phyloP scores from a whole-genome alignment of 1,140 invertebrate genomes.

The Phthorimaea operculella region DNA sequence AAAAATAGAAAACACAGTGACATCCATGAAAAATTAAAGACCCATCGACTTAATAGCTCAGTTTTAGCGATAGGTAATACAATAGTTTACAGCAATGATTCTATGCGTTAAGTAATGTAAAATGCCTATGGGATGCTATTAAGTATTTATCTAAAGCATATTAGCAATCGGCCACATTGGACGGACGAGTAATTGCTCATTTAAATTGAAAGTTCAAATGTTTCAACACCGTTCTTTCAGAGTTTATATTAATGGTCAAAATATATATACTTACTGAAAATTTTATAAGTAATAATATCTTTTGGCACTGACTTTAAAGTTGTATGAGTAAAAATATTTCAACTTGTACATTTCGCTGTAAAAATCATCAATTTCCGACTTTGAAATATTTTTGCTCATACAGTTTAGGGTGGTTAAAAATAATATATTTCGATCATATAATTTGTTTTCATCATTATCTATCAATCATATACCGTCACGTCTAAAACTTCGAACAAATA shows the following conservation, averaged over 20 bases:
- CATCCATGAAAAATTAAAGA: no score
- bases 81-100: no score
- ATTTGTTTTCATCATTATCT: background rate
- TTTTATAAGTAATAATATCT: conserved; percentile 25
- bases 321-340: background rate
- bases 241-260: conserved; percentile 6
- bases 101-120: no score
- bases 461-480: background rate
- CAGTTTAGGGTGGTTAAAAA: no score
- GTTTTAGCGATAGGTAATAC: no score
- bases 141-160: background rate
- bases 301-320: conserved; percentile 26
- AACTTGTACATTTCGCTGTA: background rate
- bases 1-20: no score
- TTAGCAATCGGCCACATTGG: conserved; percentile 13
- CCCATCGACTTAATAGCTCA: no score
- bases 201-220: conserved; percentile 7
- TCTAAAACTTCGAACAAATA: background rate
- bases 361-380: background rate
- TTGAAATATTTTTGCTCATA: no score
- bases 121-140: background rate
- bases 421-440: background rate
- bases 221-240: conserved; percentile 26
- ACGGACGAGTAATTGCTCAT: conserved; percentile 43
- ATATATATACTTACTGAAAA: no score